These are phyloP conservation scores for Hemiprocne comata DNA, from an alignment of 2,113 vertebrate species.

Conservation along the genomic window DNA sequence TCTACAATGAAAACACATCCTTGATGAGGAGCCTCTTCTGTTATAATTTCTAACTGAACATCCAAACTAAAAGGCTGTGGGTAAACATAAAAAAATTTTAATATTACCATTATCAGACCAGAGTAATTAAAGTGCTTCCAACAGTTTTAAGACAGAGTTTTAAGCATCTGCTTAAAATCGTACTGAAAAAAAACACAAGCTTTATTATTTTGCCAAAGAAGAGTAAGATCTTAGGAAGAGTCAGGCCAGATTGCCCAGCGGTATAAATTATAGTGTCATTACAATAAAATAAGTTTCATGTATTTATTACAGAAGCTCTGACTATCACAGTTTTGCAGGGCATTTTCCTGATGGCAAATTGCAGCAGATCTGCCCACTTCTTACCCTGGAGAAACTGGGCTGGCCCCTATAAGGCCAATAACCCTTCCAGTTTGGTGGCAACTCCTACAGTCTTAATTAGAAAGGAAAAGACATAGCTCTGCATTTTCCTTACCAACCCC, in stretches of 20 bases:
- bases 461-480: constrained; percentile 20
- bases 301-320: background rate
- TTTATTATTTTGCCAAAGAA: background rate
- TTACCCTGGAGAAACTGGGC: background rate
- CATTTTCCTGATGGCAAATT: background rate
- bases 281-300: background rate
- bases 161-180: background rate
- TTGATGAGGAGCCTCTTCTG: background rate
- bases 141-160: background rate
- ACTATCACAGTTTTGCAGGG: background rate
- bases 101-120: background rate
- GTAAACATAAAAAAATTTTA: background rate
- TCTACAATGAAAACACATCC: background rate
- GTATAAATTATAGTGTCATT: constrained; percentile 36
- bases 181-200: background rate
- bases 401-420: background rate
- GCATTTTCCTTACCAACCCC: background rate
- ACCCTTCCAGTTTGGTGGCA: background rate
- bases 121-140: background rate
- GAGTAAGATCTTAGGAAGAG: background rate
- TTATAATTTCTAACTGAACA: background rate
- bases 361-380: background rate
- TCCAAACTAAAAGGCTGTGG: background rate
- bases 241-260: background rate
- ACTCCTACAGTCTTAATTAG: constrained; percentile 12